Conservation (phyloP, 2,797 vertebrate species). For the Lacerta viridis region DNA sequence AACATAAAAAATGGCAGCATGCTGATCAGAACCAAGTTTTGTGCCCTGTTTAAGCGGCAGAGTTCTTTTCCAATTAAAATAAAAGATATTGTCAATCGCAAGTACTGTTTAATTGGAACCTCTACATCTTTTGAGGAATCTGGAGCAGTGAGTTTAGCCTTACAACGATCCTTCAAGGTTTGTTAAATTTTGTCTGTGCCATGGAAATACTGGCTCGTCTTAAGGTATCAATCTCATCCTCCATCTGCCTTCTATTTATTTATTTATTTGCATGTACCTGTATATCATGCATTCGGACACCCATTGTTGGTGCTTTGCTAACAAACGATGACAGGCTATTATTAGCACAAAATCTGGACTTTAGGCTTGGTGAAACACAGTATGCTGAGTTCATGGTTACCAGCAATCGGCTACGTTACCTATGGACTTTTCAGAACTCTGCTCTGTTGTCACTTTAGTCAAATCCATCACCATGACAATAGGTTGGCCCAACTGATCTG, state of each 20-base stretch:
- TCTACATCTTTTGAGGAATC: background rate
- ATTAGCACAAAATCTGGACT: background rate
- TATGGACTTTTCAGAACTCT: background rate
- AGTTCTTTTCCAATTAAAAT: background rate
- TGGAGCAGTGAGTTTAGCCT: background rate
- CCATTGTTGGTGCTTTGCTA: background rate
- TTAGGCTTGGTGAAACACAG: background rate
- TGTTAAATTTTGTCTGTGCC: background rate
- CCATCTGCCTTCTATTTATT: background rate
- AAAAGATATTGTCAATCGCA: background rate
- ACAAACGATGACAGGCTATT: background rate
- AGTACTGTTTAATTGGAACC: background rate
- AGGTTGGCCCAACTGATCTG: slow-evolving; percentile 24
- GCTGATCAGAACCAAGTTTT: too few species aligned
- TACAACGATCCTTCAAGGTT: too few species aligned
- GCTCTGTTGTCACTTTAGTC: background rate
- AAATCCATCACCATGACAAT: fast-evolving
- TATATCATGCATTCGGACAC: background rate
- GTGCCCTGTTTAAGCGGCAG: background rate
- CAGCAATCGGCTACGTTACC: background rate
- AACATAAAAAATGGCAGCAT: too few species aligned
- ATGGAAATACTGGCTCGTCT: background rate
- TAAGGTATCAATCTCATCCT: background rate
- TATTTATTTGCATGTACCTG: background rate
- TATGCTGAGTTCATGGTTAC: background rate